Conservation (phyloP, 2,113 vertebrate species). For the Halichoeres trimaculatus region DNA sequence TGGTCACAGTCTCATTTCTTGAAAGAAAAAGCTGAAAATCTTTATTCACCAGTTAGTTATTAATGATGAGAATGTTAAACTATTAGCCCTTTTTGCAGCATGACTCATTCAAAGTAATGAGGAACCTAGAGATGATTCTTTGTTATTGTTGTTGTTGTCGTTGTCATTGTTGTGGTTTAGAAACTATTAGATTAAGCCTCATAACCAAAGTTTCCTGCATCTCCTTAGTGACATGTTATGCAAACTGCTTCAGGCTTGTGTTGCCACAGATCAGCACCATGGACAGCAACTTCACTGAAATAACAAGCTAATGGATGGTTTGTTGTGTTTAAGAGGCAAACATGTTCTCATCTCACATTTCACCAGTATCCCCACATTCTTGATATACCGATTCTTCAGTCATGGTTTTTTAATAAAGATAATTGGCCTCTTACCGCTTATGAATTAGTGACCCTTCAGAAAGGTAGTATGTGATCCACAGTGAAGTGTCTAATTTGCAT, state of each 20-base stretch:
- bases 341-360: not conserved
- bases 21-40: too few species aligned
- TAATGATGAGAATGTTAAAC: too few species aligned
- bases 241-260: not conserved
- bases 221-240: too few species aligned
- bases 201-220: too few species aligned
- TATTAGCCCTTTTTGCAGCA: too few species aligned
- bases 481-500: conserved; percentile 70
- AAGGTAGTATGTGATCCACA: conserved; percentile 52
- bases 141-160: too few species aligned
- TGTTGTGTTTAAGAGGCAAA: not conserved
- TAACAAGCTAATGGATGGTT: not conserved
- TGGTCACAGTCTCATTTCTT: too few species aligned
- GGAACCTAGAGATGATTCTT: too few species aligned
- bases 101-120: too few species aligned
- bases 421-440: conserved; percentile 33
- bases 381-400: conserved; percentile 15
- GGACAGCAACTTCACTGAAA: conserved; percentile 52
- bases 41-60: too few species aligned
- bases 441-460: conserved; percentile 61
- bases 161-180: too few species aligned
- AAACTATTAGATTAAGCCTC: too few species aligned
- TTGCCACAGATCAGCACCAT: conserved; percentile 61
- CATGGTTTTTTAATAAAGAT: conserved; percentile 30
- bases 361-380: not conserved